phyloP scores from a whole-genome alignment of 2,113 vertebrate species.

The Chionomys nivalis region DNA sequence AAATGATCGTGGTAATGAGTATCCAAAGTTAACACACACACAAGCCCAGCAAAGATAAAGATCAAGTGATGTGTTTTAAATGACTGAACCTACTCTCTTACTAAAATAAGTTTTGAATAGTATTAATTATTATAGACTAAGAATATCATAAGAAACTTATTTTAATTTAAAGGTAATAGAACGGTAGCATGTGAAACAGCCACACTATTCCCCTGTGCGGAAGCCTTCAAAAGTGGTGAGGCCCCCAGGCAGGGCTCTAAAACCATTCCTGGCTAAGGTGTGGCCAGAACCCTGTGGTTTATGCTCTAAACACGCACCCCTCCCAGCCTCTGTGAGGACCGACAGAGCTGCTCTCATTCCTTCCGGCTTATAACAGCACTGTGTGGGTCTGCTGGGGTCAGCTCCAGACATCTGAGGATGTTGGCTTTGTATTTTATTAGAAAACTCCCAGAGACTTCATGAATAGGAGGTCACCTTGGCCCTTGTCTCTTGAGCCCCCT shows the following conservation, averaged over 20 bases:
- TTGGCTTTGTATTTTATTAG: conserved; percentile 7
- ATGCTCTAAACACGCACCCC: not conserved
- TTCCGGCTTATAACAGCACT: not conserved
- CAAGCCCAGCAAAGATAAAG: not conserved
- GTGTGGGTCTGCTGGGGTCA: not conserved
- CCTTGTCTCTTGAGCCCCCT: not conserved
- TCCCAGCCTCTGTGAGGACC: not conserved
- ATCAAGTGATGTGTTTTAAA: conserved; percentile 37
- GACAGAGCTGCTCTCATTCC: not conserved
- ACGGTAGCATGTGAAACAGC: not conserved
- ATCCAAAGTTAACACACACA: conserved; percentile 41
- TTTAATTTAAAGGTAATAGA: conserved; percentile 49
- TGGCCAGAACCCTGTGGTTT: not conserved
- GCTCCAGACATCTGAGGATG: not conserved
- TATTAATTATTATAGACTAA: conserved; percentile 6
- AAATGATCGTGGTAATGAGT: conserved; percentile 22
- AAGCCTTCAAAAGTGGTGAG: not conserved
- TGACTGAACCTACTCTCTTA: conserved; percentile 8
- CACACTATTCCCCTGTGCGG: not conserved
- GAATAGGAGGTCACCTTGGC: conserved; percentile 4
- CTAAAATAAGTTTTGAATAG: conserved; percentile 45
- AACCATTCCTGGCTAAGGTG: not conserved
- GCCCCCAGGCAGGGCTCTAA: not conserved
- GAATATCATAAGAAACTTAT: not conserved
- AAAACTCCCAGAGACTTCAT: not conserved